Evolutionary conservation across 2,113 vertebrate species (phyloP).

Genomic region (Pleuronectes platessa): DNA sequence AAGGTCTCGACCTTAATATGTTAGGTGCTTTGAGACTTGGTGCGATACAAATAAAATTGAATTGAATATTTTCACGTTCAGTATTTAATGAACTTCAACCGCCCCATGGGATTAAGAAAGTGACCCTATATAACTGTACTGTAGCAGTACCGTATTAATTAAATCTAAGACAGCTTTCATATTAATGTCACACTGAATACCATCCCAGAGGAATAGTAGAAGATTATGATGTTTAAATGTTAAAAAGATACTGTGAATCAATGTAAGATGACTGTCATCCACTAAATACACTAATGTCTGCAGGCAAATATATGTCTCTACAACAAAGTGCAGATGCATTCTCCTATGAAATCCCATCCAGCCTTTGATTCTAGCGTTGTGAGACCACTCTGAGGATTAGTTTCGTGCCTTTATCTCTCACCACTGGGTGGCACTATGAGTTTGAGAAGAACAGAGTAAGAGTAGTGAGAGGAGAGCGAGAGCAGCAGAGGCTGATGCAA

Average conservation of each 20-base stretch:
- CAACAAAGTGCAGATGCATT: neutral
- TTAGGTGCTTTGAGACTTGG: too few species aligned
- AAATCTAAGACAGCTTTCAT: neutral
- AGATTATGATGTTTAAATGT: neutral
- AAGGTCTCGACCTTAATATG: too few species aligned
- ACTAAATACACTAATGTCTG: neutral
- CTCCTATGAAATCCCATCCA: neutral
- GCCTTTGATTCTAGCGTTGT: neutral
- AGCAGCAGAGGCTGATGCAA: constrained; percentile 36
- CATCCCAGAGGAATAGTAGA: neutral
- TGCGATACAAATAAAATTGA: too few species aligned
- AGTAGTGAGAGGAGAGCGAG: neutral
- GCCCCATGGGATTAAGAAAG: neutral
- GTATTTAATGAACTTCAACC: too few species aligned
- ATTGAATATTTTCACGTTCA: too few species aligned
- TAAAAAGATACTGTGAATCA: neutral
- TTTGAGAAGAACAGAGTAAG: constrained; percentile 13
- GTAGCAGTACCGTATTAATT: neutral
- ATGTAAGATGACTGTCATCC: too few species aligned
- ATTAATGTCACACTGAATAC: constrained; percentile 1
- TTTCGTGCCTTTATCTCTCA: neutral
- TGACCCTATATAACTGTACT: neutral
- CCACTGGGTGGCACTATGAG: constrained; percentile 56
- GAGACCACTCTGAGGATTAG: neutral
- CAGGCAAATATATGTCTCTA: neutral